These are phyloP conservation scores for Corythoichthys intestinalis DNA, from an alignment of 2,113 vertebrate species.

Conservation along the genomic window DNA sequence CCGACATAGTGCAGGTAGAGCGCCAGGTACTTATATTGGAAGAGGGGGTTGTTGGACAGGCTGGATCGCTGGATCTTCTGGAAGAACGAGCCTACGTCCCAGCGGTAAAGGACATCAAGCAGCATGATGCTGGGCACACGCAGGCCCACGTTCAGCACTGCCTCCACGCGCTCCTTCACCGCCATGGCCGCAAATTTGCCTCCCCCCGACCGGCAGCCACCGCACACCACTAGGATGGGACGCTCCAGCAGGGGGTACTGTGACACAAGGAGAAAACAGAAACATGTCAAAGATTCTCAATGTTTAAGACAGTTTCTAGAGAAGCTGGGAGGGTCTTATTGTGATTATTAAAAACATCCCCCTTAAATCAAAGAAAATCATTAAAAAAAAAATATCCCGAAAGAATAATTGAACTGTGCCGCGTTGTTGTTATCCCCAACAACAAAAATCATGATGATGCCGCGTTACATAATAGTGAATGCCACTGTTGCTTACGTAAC, in stretches of 20 bases:
- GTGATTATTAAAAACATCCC: too few species aligned
- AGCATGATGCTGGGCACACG: slow-evolving; percentile 98
- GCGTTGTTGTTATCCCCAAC: not conserved
- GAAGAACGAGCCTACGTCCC: slow-evolving; percentile 98
- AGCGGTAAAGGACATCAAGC: slow-evolving; percentile 93
- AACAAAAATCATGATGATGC: not conserved
- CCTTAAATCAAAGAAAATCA: too few species aligned
- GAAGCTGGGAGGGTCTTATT: too few species aligned
- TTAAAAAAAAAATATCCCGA: too few species aligned
- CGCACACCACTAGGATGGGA: slow-evolving; percentile 47
- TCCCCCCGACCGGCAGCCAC: slow-evolving; percentile 54
- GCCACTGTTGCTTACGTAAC: slow-evolving; percentile 51
- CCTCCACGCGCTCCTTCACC: slow-evolving; percentile 89
- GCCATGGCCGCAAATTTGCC: slow-evolving; percentile 77
- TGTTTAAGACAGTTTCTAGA: not conserved
- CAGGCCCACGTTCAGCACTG: slow-evolving; percentile 95
- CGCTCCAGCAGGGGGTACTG: slow-evolving; percentile 36
- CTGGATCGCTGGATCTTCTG: slow-evolving; percentile 98
- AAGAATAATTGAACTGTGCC: not conserved
- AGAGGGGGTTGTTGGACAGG: slow-evolving; percentile 93
- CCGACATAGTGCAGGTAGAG: slow-evolving; percentile 98
- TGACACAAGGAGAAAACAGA: not conserved
- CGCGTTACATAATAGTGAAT: slow-evolving; percentile 41
- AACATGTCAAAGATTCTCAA: not conserved
- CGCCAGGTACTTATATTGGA: slow-evolving; percentile 98